Percentiles rank a stretch among this genome's conserved stretches.
Conservation (phyloP, 2,888 invertebrate species). For the Ormia ochracea region DNA sequence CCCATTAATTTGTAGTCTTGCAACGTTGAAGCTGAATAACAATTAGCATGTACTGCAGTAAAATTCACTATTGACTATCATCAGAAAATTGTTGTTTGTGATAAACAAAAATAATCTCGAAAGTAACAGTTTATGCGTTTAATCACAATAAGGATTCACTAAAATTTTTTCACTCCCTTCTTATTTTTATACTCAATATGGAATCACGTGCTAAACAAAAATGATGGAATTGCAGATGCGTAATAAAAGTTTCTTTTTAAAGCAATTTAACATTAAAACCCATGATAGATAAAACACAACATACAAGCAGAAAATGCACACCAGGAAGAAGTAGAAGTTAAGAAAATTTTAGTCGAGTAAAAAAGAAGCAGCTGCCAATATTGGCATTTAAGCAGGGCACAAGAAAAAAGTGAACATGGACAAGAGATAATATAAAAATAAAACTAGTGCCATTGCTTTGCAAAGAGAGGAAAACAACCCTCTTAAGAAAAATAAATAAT, state of each 20-base stretch:
- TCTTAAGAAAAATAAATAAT: not conserved
- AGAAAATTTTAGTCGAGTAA: constrained; percentile 14
- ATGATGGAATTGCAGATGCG: not conserved
- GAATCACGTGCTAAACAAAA: constrained; percentile 15
- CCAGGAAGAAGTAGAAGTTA: not conserved
- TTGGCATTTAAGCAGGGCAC: constrained; percentile 31
- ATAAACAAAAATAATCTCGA: too few species aligned
- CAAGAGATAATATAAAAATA: not conserved
- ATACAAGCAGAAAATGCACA: not conserved
- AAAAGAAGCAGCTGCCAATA: constrained; percentile 31
- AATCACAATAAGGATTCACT: not conserved
- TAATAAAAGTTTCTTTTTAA: constrained; percentile 8
- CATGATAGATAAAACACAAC: not conserved
- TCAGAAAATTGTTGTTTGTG: too few species aligned
- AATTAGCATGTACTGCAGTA: too few species aligned
- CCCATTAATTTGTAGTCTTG: too few species aligned
- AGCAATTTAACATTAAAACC: constrained; percentile 33
- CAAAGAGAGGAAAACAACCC: constrained; percentile 26
- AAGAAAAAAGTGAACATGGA: not conserved
- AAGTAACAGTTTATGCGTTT: too few species aligned
- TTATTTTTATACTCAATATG: constrained; percentile 7
- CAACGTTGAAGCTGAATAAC: too few species aligned
- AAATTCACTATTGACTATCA: too few species aligned
- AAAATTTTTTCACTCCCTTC: not conserved
- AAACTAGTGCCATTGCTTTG: not conserved